A percentile compares a stretch with the other conserved stretches of the same genome.
Evolutionary conservation across 2,797 vertebrate genomes (phyloP).

Genomic region (Cichlasoma orientale): DNA sequence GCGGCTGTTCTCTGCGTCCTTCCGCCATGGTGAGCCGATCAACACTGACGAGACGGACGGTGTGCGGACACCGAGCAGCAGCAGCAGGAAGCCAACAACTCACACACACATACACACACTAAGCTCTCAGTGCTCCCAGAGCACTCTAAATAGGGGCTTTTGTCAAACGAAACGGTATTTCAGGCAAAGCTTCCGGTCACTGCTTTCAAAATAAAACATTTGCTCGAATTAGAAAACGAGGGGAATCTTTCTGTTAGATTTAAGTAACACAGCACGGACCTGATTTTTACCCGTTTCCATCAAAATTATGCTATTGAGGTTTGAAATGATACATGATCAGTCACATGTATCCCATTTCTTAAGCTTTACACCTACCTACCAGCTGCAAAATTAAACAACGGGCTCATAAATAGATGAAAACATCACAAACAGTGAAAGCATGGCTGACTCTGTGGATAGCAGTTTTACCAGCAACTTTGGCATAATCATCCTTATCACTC

Average conservation of each 20-base stretch:
- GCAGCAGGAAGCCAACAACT: conserved; percentile 67
- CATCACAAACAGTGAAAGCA: not conserved
- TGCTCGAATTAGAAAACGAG: not conserved
- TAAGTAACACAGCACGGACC: not conserved
- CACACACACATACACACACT: conserved; percentile 31
- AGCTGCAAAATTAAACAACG: not conserved
- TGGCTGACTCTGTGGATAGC: not conserved
- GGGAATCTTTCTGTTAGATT: not conserved
- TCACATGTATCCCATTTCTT: not conserved
- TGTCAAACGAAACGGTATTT: conserved; percentile 15
- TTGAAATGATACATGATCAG: not conserved
- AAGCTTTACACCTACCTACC: not conserved
- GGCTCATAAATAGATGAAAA: not conserved
- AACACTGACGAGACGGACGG: conserved; percentile 78
- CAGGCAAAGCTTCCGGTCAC: conserved; percentile 21
- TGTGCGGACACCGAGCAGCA: conserved; percentile 65
- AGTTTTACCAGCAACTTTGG: not conserved
- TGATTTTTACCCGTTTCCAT: not conserved
- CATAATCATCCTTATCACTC: not conserved
- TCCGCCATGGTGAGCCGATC: conserved; percentile 92
- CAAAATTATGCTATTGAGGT: not conserved
- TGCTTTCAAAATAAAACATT: conserved; percentile 57
- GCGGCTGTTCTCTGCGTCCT: conserved; percentile 90
- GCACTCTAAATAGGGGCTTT: not conserved
- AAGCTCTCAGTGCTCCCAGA: not conserved